phyloP scores from a whole-genome alignment of 2,113 vertebrate species.

The Sinocyclocheilus grahami region DNA sequence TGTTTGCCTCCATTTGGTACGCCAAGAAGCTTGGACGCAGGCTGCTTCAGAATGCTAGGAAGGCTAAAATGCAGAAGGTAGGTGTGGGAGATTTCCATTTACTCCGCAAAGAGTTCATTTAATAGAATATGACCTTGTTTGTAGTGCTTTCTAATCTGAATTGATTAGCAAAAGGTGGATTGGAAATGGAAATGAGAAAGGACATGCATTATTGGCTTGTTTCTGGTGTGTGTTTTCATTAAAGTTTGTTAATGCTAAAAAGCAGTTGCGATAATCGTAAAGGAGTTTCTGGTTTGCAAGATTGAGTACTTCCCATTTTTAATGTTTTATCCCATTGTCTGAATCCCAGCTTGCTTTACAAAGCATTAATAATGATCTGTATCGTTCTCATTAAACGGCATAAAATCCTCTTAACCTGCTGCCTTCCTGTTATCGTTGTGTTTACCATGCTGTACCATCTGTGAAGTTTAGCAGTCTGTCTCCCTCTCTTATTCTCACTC shows the following conservation, averaged over 20 bases:
- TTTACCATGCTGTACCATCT: constrained; percentile 24
- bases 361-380: constrained; percentile 42
- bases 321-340: constrained; percentile 45
- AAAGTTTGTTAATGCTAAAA: neutral
- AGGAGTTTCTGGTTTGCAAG: neutral
- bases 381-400: constrained; percentile 47
- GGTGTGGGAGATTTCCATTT: constrained; percentile 44
- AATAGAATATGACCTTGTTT: constrained; percentile 24
- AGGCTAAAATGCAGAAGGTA: constrained; percentile 92
- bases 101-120: neutral
- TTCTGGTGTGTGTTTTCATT: neutral
- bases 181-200: neutral
- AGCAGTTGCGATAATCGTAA: neutral
- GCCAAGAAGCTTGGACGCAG: constrained; percentile 97
- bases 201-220: neutral
- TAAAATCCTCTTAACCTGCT: constrained; percentile 41
- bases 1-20: constrained; percentile 97
- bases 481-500: constrained; percentile 8
- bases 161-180: neutral
- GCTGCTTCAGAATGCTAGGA: constrained; percentile 93
- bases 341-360: constrained; percentile 15
- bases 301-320: neutral
- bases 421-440: neutral
- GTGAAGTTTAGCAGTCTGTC: constrained; percentile 12
- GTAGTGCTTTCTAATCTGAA: neutral